Evolutionary conservation across 1,140 invertebrate genomes (phyloP), one percentile per base, ranked within the genome.

Genomic region (Helicoverpa zea): DNA sequence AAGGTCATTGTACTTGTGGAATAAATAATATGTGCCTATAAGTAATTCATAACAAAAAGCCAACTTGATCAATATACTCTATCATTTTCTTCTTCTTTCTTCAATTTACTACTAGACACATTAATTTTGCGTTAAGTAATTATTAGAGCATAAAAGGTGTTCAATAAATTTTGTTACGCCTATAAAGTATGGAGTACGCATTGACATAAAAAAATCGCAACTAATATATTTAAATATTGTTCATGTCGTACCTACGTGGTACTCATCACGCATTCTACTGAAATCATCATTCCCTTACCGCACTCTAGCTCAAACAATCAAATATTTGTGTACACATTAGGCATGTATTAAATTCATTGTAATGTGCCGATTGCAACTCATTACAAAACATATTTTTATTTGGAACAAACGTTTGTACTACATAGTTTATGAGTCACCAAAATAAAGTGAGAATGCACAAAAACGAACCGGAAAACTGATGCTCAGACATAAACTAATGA

Each of bases 311-410:
- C 14, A 64, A 23, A 77, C 75, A 77, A 77, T 77, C 12, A 77
- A 77, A 64, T 77, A 77, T 77, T 77, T 77, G 75, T 77, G 18
- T 77, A 66, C 75, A 16, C 11, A 54, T 66, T 77, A 56, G 75
- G 75, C 49, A 54, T 66, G 75, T 66, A 66, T 54, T 77, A 64
- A 77, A 77, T 23, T 59, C 72, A 74, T 77, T 77, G 75, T 77
- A 66, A 35, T 56, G 75, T 66, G 16, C 59, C 18, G 47, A 64
- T 54, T 66, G 49, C 75, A 66, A 52, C 9, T 29, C 61, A 49
- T 35, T 63, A 68, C 49, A 49, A 43, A 43, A 16, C 30, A 14
- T 63, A 30, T 29, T 35, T 35, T 14, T 64, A 30, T 61, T 61
- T 29, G 11, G 14, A 14, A 61, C 58, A 61, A 1, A 29, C 29